Evolutionary conservation across 1,140 invertebrate species (phyloP), one percentile per base, ranked within the genome.

Genomic region (Drosophila quadrilineata): DNA sequence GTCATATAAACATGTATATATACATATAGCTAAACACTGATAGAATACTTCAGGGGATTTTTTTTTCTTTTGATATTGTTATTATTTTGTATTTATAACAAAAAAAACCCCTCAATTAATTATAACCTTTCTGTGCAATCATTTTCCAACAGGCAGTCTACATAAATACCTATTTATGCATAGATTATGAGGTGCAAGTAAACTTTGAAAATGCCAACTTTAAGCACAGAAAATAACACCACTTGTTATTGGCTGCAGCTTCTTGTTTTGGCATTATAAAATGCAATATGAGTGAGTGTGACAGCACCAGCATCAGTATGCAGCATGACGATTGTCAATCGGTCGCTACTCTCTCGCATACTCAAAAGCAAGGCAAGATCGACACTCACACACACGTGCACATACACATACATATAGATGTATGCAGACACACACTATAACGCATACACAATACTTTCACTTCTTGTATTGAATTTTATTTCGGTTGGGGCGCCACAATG

Each of bases 391-490:
- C 14, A 50, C 21, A 57, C 14, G n/a, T n/a, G n/a, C n/a, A n/a
- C n/a, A n/a, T n/a, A n/a, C n/a, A n/a, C n/a, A n/a, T n/a, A n/a
- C n/a, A n/a, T n/a, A n/a, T n/a, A n/a, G n/a, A n/a, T n/a, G n/a
- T n/a, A n/a, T n/a, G n/a, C n/a, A 52, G 17, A 43, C 29, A 52
- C 36, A 50, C 41, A 56, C 63, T 26, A 16, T 69, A 12, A 19
- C 48, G 38, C 22, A 50, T 50, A 60, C 41, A 79, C 56, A 72
- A 79, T 86, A 85, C 79, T 85, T 85, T 85, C 79, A 85, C 79
- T 85, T 85, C 80, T 86, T 86, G 67, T 77, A 84, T 85, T 85
- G 50, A 72, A 85, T 72, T 76, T 76, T 62, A 84, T 85, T 85
- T 85, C 29, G 62, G 54, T 59, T 85, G 31, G 69, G 36, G 64